Evolutionary conservation across 2,113 vertebrate genomes (phyloP).

Genomic region (Prunella fulvescens): DNA sequence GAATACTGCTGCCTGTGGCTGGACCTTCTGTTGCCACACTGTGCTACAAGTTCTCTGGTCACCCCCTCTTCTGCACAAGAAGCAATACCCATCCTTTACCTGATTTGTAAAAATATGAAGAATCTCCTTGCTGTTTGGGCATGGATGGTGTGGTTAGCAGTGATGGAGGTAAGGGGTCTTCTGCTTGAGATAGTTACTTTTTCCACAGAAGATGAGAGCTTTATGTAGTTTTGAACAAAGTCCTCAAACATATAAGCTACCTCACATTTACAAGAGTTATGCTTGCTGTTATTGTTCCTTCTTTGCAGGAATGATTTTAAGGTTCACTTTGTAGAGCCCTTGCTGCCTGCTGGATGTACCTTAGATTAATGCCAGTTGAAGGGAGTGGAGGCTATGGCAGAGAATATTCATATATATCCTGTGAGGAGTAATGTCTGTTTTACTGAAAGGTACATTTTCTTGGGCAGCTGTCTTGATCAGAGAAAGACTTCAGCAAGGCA

Average conservation of each 20-base stretch:
- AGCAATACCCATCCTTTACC: neutral
- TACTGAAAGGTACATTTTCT: neutral
- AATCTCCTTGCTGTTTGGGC: neutral
- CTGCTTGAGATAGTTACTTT: neutral
- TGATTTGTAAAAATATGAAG: neutral
- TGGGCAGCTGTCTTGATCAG: neutral
- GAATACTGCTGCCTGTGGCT: neutral
- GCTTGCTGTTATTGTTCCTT: neutral
- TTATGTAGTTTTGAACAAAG: neutral
- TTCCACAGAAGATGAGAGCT: neutral
- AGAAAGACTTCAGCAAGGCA: neutral
- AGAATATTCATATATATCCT: neutral
- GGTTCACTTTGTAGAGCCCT: neutral
- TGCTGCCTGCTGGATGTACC: neutral
- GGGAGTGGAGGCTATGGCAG: neutral
- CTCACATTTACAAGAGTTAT: accelerated
- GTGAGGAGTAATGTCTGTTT: neutral
- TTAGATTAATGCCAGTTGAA: neutral
- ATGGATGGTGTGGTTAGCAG: neutral
- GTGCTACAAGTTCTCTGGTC: neutral
- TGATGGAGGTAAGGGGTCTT: neutral
- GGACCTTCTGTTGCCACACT: neutral
- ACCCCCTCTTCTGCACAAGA: neutral
- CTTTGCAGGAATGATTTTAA: neutral
- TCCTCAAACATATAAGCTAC: neutral